Evolutionary conservation across 2,888 invertebrate genomes (phyloP), one percentile per base, ranked within the genome.

Genomic region (Macroteleia sp.): DNA sequence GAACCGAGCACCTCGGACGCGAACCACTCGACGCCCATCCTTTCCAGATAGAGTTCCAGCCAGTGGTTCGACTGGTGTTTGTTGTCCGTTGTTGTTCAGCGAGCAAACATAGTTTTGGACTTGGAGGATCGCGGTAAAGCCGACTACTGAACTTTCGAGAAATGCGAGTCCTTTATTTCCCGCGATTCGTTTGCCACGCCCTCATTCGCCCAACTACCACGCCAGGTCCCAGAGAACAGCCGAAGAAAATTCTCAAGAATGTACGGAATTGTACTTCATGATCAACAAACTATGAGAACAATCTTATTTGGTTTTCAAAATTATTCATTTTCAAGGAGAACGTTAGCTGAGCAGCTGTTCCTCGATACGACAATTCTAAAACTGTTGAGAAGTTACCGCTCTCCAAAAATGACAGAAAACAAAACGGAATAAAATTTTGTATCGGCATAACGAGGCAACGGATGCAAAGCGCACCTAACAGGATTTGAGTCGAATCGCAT

Each of bases 31-130:
- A 82, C 82, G 80, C 81, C 73, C 82, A 81, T 82, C 82, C 77
- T 78, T 48, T 54, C 70, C 69, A 50, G 76, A 81, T 80, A 79
- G 74, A 81, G 79, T 81, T 83, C 74, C 74, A 82, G 77, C 71
- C 81, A 81, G 80, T 75, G 84, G 83, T 81, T 83, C 83, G 85
- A 81, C 82, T 80, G 81, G 79, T 87, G 86, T 89, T 88, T 88
- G 88, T 89, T 88, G 86, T 87, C 85, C 84, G 84, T 85, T 73
- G 78, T 79, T 81, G 85, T 88, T 87, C 87, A 84, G 82, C 81
- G 85, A 81, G 84, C 84, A 89, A 87, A 88, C 86, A 87, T 86
- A 87, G 85, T 86, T 86, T 83, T 84, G 84, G 81, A 82, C 81
- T 84, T 70, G 79, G 74, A 78, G 69, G 56, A 81, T 74, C 50